Base-by-base conservation (phyloP, 2,888 invertebrate species). In the Gasteruption jaculator region DNA sequence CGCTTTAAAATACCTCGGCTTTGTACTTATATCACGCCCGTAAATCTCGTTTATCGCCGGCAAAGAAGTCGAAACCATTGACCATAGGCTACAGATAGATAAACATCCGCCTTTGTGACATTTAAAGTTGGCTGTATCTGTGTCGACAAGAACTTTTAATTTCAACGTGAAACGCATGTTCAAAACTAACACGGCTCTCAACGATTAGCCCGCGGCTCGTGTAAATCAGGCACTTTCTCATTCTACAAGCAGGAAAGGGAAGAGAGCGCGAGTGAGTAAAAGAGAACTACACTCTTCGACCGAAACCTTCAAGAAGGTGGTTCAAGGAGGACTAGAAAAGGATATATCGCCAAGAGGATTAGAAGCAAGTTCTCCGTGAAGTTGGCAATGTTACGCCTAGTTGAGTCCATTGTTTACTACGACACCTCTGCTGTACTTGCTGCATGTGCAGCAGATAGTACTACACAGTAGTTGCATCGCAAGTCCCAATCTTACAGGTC, bases 301-400 rank as follows among this genome's bases (percentile, higher is more conserved):
- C 39, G 32, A 7, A 29, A 18, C 35, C 21, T 27, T 41, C 22
- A 10, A 35, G 25, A 7, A 27, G 27, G 20, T 10, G 24, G 15
- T 30, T 36, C 15, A 12, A n/a, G 7, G 6, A 40, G 21, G n/a
- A n/a, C n/a, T 24, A n/a, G 26, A 19, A 19, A 27, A 24, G 29
- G 38, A 38, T 42, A 32, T 31, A 37, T 38, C 30, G 34, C 39
- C 24, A 14, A 30, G 35, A 33, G n/a, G n/a, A 34, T 24, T 45
- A 39, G 43, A 37, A 29, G 38, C 43, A 39, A 43, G 45, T 37
- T 50, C 41, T 36, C 46, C 49, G 52, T 46, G 30, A 53, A 50
- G 50, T 48, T 52, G 46, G 40, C 47, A 46, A 49, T 53, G 46
- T 57, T 53, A 47, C 52, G 48, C 48, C 49, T 52, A 49, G 53